Evolutionary conservation across 2,113 vertebrate species (phyloP).

Genomic region (Tyto alba): DNA sequence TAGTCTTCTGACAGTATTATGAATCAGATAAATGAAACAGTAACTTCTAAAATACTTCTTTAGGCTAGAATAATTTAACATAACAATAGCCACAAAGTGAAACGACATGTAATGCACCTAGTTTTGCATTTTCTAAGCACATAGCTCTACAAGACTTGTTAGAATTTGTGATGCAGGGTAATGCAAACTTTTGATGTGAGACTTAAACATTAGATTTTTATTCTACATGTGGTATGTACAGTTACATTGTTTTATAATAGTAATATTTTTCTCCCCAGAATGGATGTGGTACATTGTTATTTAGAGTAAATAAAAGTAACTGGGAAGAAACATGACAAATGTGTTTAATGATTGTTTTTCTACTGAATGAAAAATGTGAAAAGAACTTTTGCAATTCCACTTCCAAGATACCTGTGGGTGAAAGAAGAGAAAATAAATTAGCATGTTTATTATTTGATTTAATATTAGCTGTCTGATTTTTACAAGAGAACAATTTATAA

Average conservation of each 20-base stretch:
- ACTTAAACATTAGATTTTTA: neutral
- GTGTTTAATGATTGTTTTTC: neutral
- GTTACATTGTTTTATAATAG: neutral
- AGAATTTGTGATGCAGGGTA: neutral
- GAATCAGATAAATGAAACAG: neutral
- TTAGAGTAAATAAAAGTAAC: neutral
- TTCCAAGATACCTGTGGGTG: neutral
- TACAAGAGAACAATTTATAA: neutral
- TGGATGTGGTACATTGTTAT: neutral
- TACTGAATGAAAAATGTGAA: neutral
- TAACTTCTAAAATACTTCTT: neutral
- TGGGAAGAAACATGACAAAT: neutral
- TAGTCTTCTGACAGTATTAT: neutral
- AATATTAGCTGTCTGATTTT: neutral
- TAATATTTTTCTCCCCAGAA: neutral
- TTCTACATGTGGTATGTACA: neutral
- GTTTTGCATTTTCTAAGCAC: neutral
- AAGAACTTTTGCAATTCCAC: neutral
- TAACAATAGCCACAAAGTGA: neutral
- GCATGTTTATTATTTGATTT: neutral
- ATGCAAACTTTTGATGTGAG: neutral
- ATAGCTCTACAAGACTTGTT: neutral
- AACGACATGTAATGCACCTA: neutral
- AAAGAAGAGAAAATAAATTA: neutral
- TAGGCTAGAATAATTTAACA: neutral